These are phyloP conservation scores for Drosophila pachea DNA, from an alignment of 1,140 invertebrate species.

Conservation along the genomic window DNA sequence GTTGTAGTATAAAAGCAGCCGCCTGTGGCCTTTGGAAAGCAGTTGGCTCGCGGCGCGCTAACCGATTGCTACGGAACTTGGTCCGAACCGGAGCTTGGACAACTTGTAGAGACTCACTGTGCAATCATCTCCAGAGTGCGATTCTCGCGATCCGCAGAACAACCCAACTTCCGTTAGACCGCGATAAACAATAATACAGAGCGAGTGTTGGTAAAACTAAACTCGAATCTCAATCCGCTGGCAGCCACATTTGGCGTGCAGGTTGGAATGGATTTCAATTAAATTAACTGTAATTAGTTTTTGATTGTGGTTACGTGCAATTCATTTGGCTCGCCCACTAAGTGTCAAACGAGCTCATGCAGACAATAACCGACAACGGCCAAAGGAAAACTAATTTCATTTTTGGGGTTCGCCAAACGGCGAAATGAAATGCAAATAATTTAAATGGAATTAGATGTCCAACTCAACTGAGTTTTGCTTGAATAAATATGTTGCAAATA, in stretches of 20 bases:
- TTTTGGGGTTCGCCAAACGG: neutral
- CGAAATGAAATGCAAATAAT: neutral
- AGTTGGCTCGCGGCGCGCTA: slow-evolving; percentile 50
- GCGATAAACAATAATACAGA: slow-evolving; percentile 3
- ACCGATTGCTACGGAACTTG: slow-evolving; percentile 6
- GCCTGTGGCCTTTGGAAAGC: slow-evolving; percentile 17
- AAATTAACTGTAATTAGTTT: slow-evolving; percentile 58
- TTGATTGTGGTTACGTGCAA: slow-evolving; percentile 42
- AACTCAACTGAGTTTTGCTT: neutral
- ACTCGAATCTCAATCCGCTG: too few relatives aligned
- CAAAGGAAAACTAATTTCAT: slow-evolving; percentile 14
- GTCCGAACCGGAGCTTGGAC: neutral
- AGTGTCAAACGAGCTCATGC: slow-evolving; percentile 19
- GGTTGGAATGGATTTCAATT: slow-evolving; percentile 16
- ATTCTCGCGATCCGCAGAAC: slow-evolving; percentile 10
- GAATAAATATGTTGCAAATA: neutral
- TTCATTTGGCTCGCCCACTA: slow-evolving; percentile 50
- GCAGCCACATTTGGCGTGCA: neutral
- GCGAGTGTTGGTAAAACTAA: too few relatives aligned
- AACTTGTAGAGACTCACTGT: slow-evolving; percentile 32
- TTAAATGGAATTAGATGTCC: neutral
- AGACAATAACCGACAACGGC: slow-evolving; percentile 12
- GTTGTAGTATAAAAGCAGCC: slow-evolving; percentile 52
- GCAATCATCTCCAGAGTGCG: slow-evolving; percentile 1
- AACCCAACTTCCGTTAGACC: slow-evolving; percentile 1